These are phyloP conservation scores for Sorex araneus DNA, from an alignment of 2,113 vertebrate genomes.

Conservation along the genomic window DNA sequence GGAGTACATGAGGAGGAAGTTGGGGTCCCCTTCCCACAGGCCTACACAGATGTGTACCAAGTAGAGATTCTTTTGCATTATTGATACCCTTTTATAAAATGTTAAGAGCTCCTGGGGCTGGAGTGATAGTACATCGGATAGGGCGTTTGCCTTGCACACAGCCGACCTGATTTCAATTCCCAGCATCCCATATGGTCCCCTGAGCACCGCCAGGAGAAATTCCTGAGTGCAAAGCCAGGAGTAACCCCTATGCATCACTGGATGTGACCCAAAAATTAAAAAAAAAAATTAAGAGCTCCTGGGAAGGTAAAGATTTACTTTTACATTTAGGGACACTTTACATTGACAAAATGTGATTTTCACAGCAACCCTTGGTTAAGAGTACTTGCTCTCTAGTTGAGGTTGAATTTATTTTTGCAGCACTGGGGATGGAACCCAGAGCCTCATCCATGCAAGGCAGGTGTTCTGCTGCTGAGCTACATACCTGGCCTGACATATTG, in stretches of 20 bases:
- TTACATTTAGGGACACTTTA: not conserved
- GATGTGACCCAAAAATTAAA: no score
- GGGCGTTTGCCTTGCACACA: no score
- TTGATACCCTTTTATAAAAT: slow-evolving; percentile 8
- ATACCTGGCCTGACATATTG: not conserved
- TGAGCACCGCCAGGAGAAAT: no score
- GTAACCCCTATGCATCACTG: no score
- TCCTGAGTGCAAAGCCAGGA: no score
- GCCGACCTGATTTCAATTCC: no score
- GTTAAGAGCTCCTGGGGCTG: not conserved
- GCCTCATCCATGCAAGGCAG: no score
- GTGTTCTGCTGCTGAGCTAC: no score
- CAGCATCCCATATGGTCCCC: no score
- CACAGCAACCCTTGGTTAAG: not conserved
- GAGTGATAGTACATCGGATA: no score
- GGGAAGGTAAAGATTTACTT: not conserved
- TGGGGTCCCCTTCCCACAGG: not conserved
- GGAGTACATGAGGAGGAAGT: not conserved
- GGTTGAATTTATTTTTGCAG: no score
- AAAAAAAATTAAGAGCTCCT: not conserved
- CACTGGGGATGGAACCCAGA: no score
- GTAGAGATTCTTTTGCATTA: not conserved
- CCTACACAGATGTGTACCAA: not conserved
- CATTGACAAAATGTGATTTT: not conserved
- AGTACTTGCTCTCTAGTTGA: not conserved